Evolutionary conservation across 2,888 invertebrate species (phyloP), one percentile per base, ranked within the genome.

Genomic region (Microplitis manilae): DNA sequence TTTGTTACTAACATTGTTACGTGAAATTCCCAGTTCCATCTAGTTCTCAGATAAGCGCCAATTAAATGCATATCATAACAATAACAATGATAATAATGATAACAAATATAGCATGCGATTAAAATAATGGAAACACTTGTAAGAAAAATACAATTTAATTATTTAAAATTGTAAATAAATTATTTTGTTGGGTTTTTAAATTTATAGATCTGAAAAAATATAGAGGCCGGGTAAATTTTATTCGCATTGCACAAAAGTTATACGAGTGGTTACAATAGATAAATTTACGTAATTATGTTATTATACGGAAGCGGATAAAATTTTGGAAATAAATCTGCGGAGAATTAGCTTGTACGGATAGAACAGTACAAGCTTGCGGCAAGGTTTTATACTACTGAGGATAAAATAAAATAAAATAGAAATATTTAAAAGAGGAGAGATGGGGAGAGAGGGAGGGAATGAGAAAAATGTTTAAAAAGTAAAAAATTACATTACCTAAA

Each of bases 401-500:
- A 65, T 15, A 59, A 15, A 59, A 67, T 38, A 73, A 65, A 30
- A 65, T 30, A 38, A 13, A 30, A 65, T 30, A 65, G 0, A 38
- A 30, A 38, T 17, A 7, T 30, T 5, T 30, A 20, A 65, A 13
- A 13, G 65, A 13, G 38, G 38, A 30, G 30, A 13, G 6, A 65
- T 65, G 13, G 20, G 65, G 38, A 30, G 64, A 2, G 17, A 30
- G 64, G 7, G 17, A 9, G 20, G 9, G 17, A 38, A 61, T 0
- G 6, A 17, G 39, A 61, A 61, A 62, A 72, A 62, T 41, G 20
- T 39, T 41, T 41, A 38, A 64, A 65, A 64, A 41, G 40, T 38
- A 67, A 73, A 73, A 73, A 65, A 73, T 50, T 73, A 39, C 59
- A 38, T 17, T 41, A 67, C 64, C 73, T 64, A 73, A 73, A 73